Percentiles rank a stretch among this genome's conserved stretches.
Conservation (phyloP, 1,140 invertebrate species). For the Atta cephalotes region DNA sequence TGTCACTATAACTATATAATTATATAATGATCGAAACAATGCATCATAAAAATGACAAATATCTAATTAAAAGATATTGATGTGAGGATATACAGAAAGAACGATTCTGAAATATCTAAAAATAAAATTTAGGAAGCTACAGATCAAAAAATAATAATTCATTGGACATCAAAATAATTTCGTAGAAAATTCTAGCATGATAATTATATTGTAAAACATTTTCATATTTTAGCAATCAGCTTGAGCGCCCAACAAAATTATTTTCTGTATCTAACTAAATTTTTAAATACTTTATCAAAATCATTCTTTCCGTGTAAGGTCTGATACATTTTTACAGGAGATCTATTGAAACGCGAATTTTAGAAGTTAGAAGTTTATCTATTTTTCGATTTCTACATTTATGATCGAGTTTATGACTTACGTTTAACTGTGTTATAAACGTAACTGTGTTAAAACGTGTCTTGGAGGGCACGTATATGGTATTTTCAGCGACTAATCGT, state of each 20-base stretch:
- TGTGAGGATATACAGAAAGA: neutral
- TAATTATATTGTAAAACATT: too few relatives aligned
- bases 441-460: neutral
- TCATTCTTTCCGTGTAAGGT: too few relatives aligned
- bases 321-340: neutral
- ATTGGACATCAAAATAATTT: too few relatives aligned
- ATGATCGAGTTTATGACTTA: neutral
- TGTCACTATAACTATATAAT: neutral
- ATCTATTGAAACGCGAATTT: neutral
- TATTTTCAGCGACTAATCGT: neutral
- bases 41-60: neutral
- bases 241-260: too few relatives aligned
- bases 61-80: neutral
- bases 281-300: too few relatives aligned
- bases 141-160: too few relatives aligned
- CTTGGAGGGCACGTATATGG: conserved; percentile 8
- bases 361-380: neutral
- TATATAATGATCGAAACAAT: neutral
- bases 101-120: too few relatives aligned
- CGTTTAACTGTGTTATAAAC: conserved; percentile 1
- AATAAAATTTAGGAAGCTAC: too few relatives aligned
- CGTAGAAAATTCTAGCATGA: too few relatives aligned
- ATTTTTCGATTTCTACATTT: conserved; percentile 22
- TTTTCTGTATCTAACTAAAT: too few relatives aligned
- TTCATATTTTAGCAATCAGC: too few relatives aligned